phyloP scores from a whole-genome alignment of 2,113 vertebrate species.

The Tinamus guttatus region DNA sequence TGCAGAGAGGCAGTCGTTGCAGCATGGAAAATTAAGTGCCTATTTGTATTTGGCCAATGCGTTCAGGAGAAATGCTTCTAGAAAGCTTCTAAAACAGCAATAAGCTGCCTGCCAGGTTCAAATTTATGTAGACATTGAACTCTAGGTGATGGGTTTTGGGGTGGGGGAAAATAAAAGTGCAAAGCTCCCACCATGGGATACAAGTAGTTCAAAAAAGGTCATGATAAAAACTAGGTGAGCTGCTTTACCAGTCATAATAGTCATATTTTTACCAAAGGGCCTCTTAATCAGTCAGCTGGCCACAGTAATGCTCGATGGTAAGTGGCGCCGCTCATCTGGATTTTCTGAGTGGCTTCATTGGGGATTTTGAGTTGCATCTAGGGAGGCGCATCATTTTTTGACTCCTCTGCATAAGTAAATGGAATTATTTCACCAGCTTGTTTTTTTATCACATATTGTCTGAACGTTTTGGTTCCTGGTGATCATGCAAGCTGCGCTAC shows the following conservation, averaged over 20 bases:
- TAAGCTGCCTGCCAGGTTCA: fast-evolving
- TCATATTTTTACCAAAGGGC: not conserved
- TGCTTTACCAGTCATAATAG: not conserved
- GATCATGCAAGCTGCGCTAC: not conserved
- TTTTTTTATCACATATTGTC: not conserved
- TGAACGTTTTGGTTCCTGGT: not conserved
- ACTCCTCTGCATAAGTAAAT: not conserved
- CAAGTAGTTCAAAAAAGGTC: not conserved
- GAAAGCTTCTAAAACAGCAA: not conserved
- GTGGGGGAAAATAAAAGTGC: fast-evolving
- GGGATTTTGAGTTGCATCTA: not conserved
- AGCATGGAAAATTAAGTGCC: too few relatives aligned
- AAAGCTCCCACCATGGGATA: not conserved
- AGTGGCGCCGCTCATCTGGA: not conserved
- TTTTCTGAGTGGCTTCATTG: not conserved
- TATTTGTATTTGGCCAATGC: not conserved
- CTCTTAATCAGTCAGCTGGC: not conserved
- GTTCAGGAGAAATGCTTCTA: not conserved
- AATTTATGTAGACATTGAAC: not conserved
- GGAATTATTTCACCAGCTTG: not conserved
- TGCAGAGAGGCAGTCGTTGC: not conserved
- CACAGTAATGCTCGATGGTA: not conserved
- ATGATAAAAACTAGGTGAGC: not conserved
- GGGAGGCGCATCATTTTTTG: not conserved
- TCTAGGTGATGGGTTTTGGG: fast-evolving